phyloP scores from a whole-genome alignment of 2,113 vertebrate species.

The Microtus ochrogaster region DNA sequence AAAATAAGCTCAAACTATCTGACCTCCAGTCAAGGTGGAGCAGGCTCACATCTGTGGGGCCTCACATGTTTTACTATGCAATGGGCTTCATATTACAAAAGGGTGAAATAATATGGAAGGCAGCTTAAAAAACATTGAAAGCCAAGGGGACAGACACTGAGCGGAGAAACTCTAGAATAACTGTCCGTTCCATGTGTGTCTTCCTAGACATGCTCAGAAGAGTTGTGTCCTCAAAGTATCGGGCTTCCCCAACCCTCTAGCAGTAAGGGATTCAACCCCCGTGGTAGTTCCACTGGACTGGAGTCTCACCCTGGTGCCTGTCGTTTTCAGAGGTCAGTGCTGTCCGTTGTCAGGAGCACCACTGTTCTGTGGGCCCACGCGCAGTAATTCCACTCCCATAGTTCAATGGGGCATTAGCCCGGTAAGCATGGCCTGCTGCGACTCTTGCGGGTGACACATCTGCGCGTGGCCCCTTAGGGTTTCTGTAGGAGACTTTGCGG shows the following conservation, averaged over 20 bases:
- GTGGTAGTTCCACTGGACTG: background rate
- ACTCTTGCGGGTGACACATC: background rate
- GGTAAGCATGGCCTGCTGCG: background rate
- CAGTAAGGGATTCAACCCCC: background rate
- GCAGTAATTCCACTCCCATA: background rate
- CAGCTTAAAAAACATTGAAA: background rate
- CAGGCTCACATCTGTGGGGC: too few relatives aligned
- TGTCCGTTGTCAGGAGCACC: background rate
- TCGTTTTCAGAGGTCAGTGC: background rate
- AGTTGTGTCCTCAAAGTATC: background rate
- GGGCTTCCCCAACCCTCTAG: too few relatives aligned
- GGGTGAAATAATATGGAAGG: background rate
- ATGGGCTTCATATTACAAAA: background rate
- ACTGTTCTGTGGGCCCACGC: background rate
- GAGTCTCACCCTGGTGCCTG: background rate
- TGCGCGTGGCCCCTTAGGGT: background rate
- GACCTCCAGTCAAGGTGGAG: too few relatives aligned
- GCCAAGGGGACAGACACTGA: background rate
- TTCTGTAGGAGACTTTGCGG: background rate
- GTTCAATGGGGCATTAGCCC: background rate
- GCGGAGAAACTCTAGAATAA: background rate
- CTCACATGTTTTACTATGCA: background rate
- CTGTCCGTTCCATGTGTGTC: background rate
- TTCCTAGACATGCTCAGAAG: background rate
- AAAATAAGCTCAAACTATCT: too few relatives aligned